Conservation (phyloP, 2,797 vertebrate genomes). For the Rhabdophis nuchalis region DNA sequence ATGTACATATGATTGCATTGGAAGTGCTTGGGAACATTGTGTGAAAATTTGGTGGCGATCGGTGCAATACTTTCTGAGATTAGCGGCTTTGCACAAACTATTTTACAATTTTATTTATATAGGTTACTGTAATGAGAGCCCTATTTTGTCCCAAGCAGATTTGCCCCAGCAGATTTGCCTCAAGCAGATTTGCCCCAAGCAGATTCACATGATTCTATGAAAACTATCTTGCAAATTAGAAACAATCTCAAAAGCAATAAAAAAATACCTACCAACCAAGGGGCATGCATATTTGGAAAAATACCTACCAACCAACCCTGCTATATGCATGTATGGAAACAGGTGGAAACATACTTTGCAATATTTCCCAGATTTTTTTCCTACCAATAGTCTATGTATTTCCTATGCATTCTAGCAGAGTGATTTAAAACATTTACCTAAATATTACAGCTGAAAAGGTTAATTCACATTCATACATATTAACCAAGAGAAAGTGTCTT, state of each 20-base stretch:
- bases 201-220: background rate
- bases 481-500: background rate
- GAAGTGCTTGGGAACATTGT: too few relatives aligned
- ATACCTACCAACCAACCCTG: background rate
- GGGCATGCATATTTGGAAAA: too few relatives aligned
- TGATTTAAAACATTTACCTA: background rate
- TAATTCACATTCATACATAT: background rate
- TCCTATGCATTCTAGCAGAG: background rate
- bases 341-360: background rate
- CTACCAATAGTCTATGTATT: background rate
- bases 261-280: background rate
- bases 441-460: background rate
- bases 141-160: background rate
- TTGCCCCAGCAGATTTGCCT: background rate
- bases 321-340: background rate
- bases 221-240: background rate
- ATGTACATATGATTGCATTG: too few relatives aligned
- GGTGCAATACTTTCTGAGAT: too few relatives aligned
- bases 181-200: background rate
- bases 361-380: background rate
- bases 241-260: background rate
- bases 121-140: background rate
- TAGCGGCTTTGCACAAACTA: too few relatives aligned
- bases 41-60: too few relatives aligned
- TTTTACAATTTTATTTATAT: too few relatives aligned